Conservation (phyloP, 2,888 invertebrate species). For the Nymphalis polychloros region DNA sequence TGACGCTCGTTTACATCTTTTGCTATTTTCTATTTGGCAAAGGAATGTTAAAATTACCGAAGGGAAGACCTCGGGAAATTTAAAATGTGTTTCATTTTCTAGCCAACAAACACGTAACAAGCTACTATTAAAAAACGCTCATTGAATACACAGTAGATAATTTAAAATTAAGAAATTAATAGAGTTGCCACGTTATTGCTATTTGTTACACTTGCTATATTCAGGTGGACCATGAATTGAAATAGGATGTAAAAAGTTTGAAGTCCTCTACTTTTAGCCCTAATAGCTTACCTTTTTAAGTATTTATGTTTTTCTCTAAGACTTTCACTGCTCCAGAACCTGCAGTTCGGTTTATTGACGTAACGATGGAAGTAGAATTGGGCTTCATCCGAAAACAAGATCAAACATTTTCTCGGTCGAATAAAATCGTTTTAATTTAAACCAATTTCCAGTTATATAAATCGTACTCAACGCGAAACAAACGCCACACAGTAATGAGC, state of each 20-base stretch:
- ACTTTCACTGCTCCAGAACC: not conserved
- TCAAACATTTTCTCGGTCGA: too few relatives aligned
- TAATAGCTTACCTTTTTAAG: too few relatives aligned
- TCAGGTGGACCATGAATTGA: not conserved
- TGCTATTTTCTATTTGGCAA: too few relatives aligned
- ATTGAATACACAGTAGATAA: not conserved
- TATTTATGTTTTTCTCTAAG: not conserved
- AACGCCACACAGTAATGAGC: not conserved
- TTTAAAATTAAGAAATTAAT: not conserved
- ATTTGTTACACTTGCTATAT: not conserved
- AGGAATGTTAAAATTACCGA: not conserved
- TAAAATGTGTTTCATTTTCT: not conserved
- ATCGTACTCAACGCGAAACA: not conserved
- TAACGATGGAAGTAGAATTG: slow-evolving; percentile 38
- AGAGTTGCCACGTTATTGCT: not conserved
- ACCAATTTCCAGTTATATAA: not conserved
- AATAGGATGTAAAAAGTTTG: too few relatives aligned
- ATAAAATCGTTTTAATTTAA: not conserved
- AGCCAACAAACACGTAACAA: not conserved
- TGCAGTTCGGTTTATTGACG: slow-evolving; percentile 39
- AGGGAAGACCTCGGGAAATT: not conserved
- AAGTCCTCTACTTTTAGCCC: too few relatives aligned
- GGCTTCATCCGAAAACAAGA: slow-evolving; percentile 34
- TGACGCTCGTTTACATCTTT: too few relatives aligned
- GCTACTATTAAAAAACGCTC: not conserved